A percentile compares a stretch with the other conserved stretches of the same genome.
Conservation (phyloP, 2,113 vertebrate species). For the Engystomops pustulosus region DNA sequence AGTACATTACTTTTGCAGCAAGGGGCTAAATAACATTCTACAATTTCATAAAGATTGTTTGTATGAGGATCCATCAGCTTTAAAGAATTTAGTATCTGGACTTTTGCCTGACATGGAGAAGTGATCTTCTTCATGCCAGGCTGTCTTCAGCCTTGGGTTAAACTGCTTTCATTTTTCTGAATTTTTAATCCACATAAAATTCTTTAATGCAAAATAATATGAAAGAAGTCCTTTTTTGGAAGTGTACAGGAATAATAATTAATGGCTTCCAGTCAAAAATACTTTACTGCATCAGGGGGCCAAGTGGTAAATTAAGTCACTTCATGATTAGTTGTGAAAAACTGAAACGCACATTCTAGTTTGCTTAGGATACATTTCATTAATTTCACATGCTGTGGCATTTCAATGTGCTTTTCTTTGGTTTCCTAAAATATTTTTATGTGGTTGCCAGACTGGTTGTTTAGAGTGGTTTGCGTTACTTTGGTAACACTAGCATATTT, state of each 20-base stretch:
- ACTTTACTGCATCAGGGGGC: constrained; percentile 8
- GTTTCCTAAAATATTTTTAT: constrained; percentile 23
- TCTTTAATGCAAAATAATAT: constrained; percentile 15
- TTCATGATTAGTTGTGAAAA: constrained; percentile 39
- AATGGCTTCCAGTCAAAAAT: constrained; percentile 41
- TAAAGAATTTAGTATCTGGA: neutral
- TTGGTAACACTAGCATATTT: constrained; percentile 13
- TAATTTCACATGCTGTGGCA: constrained; percentile 49
- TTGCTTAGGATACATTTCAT: constrained; percentile 52
- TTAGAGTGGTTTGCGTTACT: constrained; percentile 15
- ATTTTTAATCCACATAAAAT: constrained; percentile 17
- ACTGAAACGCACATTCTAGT: constrained; percentile 42
- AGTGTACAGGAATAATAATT: constrained; percentile 31
- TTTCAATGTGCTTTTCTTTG: constrained; percentile 46
- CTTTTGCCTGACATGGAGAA: no score
- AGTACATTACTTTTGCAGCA: no score
- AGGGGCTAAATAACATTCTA: no score
- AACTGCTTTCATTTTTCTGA: neutral
- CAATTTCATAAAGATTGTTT: neutral
- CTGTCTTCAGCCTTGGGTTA: neutral
- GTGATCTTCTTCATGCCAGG: constrained; percentile 18
- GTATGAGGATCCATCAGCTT: neutral
- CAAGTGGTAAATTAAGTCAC: constrained; percentile 47
- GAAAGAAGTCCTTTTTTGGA: constrained; percentile 44
- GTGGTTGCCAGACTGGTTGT: constrained; percentile 34